phyloP scores from a whole-genome alignment of 2,888 invertebrate genomes.

The Gryllus longicercus region DNA sequence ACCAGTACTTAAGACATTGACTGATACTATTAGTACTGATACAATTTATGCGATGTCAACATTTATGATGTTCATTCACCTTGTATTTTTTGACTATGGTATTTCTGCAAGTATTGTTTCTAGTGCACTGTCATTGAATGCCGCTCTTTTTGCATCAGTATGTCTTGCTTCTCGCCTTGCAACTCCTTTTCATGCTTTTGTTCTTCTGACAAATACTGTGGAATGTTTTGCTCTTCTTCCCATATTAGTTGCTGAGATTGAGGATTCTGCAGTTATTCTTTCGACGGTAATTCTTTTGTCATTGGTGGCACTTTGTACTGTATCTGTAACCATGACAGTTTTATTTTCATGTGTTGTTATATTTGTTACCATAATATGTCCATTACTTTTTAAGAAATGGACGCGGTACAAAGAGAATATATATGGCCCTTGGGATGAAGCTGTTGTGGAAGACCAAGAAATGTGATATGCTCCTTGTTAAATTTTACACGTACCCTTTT shows the following conservation, averaged over 20 bases:
- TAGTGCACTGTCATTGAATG: conserved; percentile 86
- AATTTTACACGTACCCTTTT: no score
- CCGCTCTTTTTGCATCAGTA: conserved; percentile 91
- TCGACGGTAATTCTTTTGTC: conserved; percentile 54
- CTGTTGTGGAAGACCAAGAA: conserved; percentile 57
- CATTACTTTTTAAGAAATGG: conserved; percentile 69
- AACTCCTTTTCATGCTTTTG: conserved; percentile 82
- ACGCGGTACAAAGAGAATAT: conserved; percentile 85
- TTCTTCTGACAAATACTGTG: conserved; percentile 83
- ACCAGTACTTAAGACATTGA: conserved; percentile 88
- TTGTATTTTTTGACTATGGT: conserved; percentile 91
- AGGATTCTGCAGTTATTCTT: conserved; percentile 56
- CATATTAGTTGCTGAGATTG: conserved; percentile 64
- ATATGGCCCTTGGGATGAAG: conserved; percentile 98
- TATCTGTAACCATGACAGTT: conserved; percentile 57
- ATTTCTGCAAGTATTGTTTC: conserved; percentile 84
- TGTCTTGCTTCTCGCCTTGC: conserved; percentile 90
- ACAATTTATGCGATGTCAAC: conserved; percentile 93
- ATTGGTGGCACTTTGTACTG: conserved; percentile 46
- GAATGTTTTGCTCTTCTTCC: conserved; percentile 88
- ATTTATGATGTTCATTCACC: conserved; percentile 80
- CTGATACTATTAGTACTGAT: conserved; percentile 95
- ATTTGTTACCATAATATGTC: conserved; percentile 70
- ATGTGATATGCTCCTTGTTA: conserved; percentile 23
- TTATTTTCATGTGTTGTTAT: conserved; percentile 60